These are phyloP conservation scores for Epinephelus lanceolatus DNA, from an alignment of 2,113 vertebrate species.

Conservation along the genomic window DNA sequence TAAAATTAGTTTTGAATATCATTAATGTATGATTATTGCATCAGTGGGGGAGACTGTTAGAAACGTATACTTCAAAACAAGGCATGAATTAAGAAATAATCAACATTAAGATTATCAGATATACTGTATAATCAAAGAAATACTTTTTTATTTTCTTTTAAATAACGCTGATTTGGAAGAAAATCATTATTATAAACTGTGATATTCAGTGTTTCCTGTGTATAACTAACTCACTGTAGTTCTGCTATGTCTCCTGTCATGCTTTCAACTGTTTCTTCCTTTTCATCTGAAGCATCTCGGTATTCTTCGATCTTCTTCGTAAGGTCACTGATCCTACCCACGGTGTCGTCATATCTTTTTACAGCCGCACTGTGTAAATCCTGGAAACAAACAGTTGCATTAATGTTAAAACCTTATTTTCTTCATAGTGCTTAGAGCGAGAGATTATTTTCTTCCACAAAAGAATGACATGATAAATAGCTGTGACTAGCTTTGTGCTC, in stretches of 20 bases:
- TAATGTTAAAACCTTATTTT: background rate
- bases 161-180: background rate
- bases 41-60: background rate
- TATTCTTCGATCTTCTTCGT: constrained; percentile 54
- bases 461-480: constrained; percentile 32
- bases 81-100: background rate
- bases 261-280: constrained; percentile 55
- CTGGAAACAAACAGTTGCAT: constrained; percentile 65
- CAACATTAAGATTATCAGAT: background rate
- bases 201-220: background rate
- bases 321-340: constrained; percentile 65
- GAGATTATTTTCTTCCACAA: constrained; percentile 30
- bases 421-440: constrained; percentile 18
- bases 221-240: constrained; percentile 76
- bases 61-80: background rate
- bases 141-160: background rate
- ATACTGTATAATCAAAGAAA: background rate
- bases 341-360: constrained; percentile 60
- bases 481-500: constrained; percentile 26
- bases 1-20: constrained; percentile 14
- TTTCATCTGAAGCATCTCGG: constrained; percentile 57
- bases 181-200: background rate
- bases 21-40: background rate
- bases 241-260: constrained; percentile 65
- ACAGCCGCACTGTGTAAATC: constrained; percentile 56